These are phyloP conservation scores for Helostoma temminkii DNA, from an alignment of 2,797 vertebrate species.

Conservation along the genomic window DNA sequence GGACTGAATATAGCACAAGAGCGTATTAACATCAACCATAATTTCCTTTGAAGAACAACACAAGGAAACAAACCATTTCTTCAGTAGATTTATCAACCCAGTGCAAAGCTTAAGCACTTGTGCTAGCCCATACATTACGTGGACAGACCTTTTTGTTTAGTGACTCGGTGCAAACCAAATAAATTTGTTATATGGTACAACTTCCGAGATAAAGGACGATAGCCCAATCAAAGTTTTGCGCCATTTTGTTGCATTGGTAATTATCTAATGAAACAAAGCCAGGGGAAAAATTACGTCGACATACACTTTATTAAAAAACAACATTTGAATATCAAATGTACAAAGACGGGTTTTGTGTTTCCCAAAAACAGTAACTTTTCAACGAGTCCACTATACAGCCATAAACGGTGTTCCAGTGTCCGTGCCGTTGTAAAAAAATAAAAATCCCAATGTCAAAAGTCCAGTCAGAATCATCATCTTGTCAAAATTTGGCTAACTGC, in stretches of 20 bases:
- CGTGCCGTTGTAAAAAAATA: constrained; percentile 42
- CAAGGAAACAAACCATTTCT: not conserved
- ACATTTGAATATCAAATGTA: constrained; percentile 76
- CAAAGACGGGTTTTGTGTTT: constrained; percentile 61
- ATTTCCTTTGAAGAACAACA: not conserved
- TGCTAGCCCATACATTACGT: not conserved
- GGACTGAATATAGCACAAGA: not conserved
- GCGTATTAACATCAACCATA: constrained; percentile 2
- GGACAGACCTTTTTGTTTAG: constrained; percentile 1
- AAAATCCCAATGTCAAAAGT: constrained; percentile 63
- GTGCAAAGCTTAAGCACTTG: not conserved
- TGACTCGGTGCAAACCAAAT: constrained; percentile 30
- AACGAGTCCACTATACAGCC: constrained; percentile 56
- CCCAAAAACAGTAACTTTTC: constrained; percentile 50
- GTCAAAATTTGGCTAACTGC: constrained; percentile 75
- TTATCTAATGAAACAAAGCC: constrained; percentile 75
- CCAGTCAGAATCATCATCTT: constrained; percentile 65
- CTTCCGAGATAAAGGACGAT: not conserved
- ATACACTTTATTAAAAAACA: constrained; percentile 83
- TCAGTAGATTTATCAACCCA: not conserved
- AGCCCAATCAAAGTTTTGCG: constrained; percentile 8
- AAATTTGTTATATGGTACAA: constrained; percentile 17
- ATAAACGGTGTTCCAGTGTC: constrained; percentile 57
- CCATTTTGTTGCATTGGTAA: constrained; percentile 5
- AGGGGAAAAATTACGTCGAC: constrained; percentile 61